A percentile compares a stretch with the other conserved stretches of the same genome.
Conservation (phyloP, 2,888 invertebrate genomes). For the Meteorus cinctellus region DNA sequence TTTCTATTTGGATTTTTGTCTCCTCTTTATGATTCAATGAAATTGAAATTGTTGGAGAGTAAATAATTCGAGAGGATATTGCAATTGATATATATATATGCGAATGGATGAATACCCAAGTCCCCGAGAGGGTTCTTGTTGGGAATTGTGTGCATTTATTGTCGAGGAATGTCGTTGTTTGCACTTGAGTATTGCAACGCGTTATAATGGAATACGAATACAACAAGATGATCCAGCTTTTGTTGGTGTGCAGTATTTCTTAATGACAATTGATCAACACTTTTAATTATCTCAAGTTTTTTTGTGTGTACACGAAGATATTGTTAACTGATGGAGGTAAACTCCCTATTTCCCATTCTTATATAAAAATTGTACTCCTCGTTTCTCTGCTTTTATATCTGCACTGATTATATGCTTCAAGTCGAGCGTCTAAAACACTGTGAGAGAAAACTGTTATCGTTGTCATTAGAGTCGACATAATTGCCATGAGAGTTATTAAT, state of each 20-base stretch:
- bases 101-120: background rate
- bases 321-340: background rate
- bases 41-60: background rate
- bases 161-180: background rate
- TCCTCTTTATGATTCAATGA: background rate
- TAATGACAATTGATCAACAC: conserved; percentile 65
- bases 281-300: conserved; percentile 62
- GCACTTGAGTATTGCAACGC: background rate
- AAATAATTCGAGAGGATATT: conserved; percentile 12
- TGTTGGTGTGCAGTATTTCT: conserved; percentile 42
- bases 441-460: background rate
- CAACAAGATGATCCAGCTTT: conserved; percentile 5
- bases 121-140: background rate
- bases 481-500: conserved; percentile 39
- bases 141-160: conserved; percentile 22
- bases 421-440: conserved; percentile 19
- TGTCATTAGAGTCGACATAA: conserved; percentile 21
- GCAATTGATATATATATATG: conserved; percentile 17
- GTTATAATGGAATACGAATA: background rate
- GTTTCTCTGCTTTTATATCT: conserved; percentile 28
- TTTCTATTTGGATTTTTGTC: background rate
- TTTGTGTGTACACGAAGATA: background rate
- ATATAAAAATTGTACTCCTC: background rate
- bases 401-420: conserved; percentile 31
- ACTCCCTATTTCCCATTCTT: background rate